Base-by-base conservation (phyloP, 2,888 invertebrate species). In the Eristalinus aeneus region DNA sequence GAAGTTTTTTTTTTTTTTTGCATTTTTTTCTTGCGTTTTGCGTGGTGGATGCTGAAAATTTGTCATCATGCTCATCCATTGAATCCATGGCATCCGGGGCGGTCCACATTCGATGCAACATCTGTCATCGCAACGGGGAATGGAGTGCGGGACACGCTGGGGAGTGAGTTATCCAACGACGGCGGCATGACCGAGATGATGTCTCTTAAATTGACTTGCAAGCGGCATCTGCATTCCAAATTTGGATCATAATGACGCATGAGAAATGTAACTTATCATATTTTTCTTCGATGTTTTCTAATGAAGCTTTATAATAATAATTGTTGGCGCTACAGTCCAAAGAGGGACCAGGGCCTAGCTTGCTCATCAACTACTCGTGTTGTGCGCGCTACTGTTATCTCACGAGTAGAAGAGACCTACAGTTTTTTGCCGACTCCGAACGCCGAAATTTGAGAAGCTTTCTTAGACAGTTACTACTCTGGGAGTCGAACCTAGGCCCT, bases 71-170 rank as follows among this genome's bases (percentile, higher is more conserved):
- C 23, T 5, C 32, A 9, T 3, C 5, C 22, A 32, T 34, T 27
- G 39, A 11, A 39, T 16, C 12, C 27, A 16, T 22, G 60, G 31
- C 60, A n/a, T 60, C 60, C 23, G 23, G 12, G 27, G 27, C 60
- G 60, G 27, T 60, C 60, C 60, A 60, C 8, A 31, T 60, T 60
- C 60, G 60, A n/a, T 60, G 60, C 60, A 60, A n/a, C 46, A 46
- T 46, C 46, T 46, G 46, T 16, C 46, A 16, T 46, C 46, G 46
- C 16, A 46, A 16, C 16, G 16, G 16, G 46, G 16, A 16, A 46
- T 16, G 16, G 46, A 1, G 46, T 46, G 46, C 16, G 46, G 46
- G 46, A 16, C 16, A 16, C 46, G 16, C 16, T 16, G 16, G 16
- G 46, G 46, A 46, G 46, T 46, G 16, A 46, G 46, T 16, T 16